Percentiles rank a stretch among this genome's conserved stretches.
Evolutionary conservation across 2,113 vertebrate genomes (phyloP).

Genomic region (Baryphthengus martii): DNA sequence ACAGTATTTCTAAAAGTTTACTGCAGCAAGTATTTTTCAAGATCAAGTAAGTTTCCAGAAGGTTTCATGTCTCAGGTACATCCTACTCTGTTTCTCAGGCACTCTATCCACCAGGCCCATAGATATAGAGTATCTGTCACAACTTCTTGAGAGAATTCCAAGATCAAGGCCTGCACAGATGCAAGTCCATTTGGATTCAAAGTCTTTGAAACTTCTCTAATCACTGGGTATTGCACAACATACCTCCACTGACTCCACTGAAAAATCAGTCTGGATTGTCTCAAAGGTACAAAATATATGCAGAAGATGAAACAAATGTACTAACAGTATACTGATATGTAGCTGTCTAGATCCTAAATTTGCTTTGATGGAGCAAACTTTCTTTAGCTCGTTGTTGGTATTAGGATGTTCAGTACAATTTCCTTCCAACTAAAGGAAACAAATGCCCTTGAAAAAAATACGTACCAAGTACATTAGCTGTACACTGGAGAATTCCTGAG

Average conservation of each 20-base stretch:
- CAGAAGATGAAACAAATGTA: background rate
- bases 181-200: background rate
- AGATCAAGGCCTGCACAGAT: background rate
- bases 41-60: background rate
- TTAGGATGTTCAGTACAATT: background rate
- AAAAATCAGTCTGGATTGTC: background rate
- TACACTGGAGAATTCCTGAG: constrained; percentile 93
- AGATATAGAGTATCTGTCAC: background rate
- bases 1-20: background rate
- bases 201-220: background rate
- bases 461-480: constrained; percentile 90
- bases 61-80: background rate
- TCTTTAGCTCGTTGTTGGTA: background rate
- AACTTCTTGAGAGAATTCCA: background rate
- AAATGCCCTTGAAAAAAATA: constrained; percentile 3
- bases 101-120: background rate
- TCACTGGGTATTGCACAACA: background rate
- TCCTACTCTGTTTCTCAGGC: background rate
- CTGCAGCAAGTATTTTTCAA: background rate
- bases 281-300: background rate
- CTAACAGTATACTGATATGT: background rate
- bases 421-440: background rate
- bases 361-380: background rate
- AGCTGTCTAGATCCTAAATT: background rate
- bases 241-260: background rate